Evolutionary conservation across 2,888 invertebrate species (phyloP), one percentile per base, ranked within the genome.

Genomic region (Oeneis ivallda): DNA sequence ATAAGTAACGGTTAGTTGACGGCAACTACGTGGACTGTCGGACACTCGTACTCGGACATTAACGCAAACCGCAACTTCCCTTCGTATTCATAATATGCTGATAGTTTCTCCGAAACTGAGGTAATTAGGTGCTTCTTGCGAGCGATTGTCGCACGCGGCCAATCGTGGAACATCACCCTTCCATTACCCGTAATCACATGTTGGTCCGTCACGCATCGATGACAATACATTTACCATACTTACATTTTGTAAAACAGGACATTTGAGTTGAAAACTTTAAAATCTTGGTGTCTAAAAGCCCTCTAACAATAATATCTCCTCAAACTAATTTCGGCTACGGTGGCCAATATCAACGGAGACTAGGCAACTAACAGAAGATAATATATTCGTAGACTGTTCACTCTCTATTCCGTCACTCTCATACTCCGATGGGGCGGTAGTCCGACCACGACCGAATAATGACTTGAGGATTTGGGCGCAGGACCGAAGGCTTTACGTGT

Each of bases 171-270:
- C 68, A 62, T 66, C 65, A 50, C 60, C 59, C 71, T 68, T 67
- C 71, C 79, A 81, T 79, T 79, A 76, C 77, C 73, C 73, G 77
- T 84, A 84, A 85, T 85, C 79, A 81, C 81, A 79, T 76, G 82
- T 78, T 77, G 71, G 78, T 71, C 74, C 80, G 88, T 85, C 86
- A 87, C 86, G 87, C 87, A 84, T 79, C 78, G 84, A 75, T 78
- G 83, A 83, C 82, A 80, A 81, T 82, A 81, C 82, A 84, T 79
- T 81, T 50, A 60, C 59, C 49, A 60, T 60, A 8, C 17, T 13
- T 17, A 37, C 17, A 49, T 59, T 19, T 11, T 13, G 4, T 8
- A 15, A 17, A 60, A 10, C 15, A 39, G 49, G 49, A 49, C 49
- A 49, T 49, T 17, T 19, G 7, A 37, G 41, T 19, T 41, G 8